These are phyloP conservation scores for Ptiloglossa arizonensis DNA, from an alignment of 1,140 invertebrate genomes.

Conservation along the genomic window DNA sequence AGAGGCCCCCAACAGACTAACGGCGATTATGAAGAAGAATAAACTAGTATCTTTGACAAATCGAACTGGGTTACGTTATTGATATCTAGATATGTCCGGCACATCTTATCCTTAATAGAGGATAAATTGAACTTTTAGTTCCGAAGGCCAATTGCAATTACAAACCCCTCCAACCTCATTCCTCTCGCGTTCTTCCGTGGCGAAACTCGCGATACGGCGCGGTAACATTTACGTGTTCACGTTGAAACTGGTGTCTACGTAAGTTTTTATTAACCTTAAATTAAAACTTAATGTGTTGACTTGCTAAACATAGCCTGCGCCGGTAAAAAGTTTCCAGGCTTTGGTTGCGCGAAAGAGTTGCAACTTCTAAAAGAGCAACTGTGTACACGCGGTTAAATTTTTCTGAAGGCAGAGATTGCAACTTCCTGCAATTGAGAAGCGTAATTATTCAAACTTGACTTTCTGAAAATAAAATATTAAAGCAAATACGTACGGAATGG, in stretches of 20 bases:
- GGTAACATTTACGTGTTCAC: neutral
- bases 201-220: neutral
- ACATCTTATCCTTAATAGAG: constrained; percentile 10
- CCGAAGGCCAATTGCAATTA: neutral
- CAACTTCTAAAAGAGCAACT: constrained; percentile 17
- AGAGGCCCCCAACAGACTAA: neutral
- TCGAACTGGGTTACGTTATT: constrained; percentile 10
- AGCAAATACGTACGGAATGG: no score
- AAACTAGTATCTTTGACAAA: neutral
- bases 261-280: constrained; percentile 19
- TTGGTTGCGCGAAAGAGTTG: constrained; percentile 13
- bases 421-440: constrained; percentile 34
- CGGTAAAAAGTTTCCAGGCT: neutral
- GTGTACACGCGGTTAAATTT: neutral
- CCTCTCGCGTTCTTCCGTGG: neutral
- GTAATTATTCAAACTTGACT: constrained; percentile 29
- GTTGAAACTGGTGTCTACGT: neutral
- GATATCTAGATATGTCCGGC: constrained; percentile 26
- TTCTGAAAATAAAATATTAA: no score
- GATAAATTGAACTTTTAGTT: constrained; percentile 31
- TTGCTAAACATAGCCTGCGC: neutral
- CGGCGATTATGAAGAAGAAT: neutral
- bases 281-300: constrained; percentile 30
- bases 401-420: neutral
- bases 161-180: neutral